Percentiles rank a stretch among this genome's conserved stretches.
Conservation (phyloP, 2,888 invertebrate species). For the Elmis aenea region DNA sequence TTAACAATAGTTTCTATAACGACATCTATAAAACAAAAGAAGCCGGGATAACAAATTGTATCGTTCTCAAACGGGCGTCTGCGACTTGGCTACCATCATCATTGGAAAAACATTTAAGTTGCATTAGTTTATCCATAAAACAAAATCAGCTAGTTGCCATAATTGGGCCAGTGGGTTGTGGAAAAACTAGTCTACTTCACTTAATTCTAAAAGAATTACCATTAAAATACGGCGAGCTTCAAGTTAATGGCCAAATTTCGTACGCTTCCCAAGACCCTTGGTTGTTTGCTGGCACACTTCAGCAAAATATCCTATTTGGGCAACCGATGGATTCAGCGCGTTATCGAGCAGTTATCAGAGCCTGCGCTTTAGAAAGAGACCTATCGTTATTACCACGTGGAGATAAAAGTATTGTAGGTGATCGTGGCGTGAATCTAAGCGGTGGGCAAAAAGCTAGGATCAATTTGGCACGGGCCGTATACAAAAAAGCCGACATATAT, state of each 20-base stretch:
- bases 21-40: too few species aligned
- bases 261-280: conserved; percentile 82
- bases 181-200: conserved; percentile 53
- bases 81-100: conserved; percentile 54
- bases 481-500: conserved; percentile 76
- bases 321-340: conserved; percentile 51
- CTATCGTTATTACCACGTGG: conserved; percentile 65
- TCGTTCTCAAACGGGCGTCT: conserved; percentile 54
- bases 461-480: conserved; percentile 67
- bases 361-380: conserved; percentile 59
- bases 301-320: conserved; percentile 74
- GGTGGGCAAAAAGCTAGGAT: conserved; percentile 79
- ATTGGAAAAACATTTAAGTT: conserved; percentile 34
- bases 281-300: conserved; percentile 71
- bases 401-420: conserved; percentile 70
- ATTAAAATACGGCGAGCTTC: conserved; percentile 56
- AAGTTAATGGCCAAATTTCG: conserved; percentile 61
- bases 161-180: conserved; percentile 61
- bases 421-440: conserved; percentile 69
- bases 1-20: too few species aligned
- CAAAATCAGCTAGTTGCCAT: conserved; percentile 47
- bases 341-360: conserved; percentile 54
- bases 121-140: conserved; percentile 39
- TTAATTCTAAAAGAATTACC: conserved; percentile 65
- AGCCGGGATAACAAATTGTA: too few species aligned